Base-by-base conservation (phyloP, 1,140 invertebrate genomes). In the Lysiphlebus fabarum region DNA sequence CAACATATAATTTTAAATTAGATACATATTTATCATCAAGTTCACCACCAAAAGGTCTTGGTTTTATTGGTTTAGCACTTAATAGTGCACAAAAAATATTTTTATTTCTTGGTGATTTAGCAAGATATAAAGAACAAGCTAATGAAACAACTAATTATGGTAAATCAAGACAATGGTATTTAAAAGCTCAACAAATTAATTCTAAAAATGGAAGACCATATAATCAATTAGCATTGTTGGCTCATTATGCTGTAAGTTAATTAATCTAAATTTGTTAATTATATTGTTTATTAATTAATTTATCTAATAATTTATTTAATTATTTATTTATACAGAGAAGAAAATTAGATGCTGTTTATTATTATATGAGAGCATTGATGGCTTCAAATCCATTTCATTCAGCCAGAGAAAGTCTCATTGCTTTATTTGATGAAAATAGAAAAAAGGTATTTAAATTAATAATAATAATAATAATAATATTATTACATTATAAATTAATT, bases 311-410 rank as follows among this genome's bases (percentile, higher is more conserved):
- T 63, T 53, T 57, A 45, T 33, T 59, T 59, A n/a, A n/a, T n/a
- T n/a, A n/a, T 62, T 45, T 60, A 53, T 81, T n/a, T n/a, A n/a
- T 85, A 59, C 78, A 96, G 92, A 89, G 89, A 79, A 84, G 93
- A 70, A 94, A 94, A 82, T 82, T 98, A 55, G 95, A 98, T 79
- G 93, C 95, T n/a, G 92, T 97, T 10, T 98, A 97, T 79, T 96
- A 92, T 77, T 96, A 96, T 72, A 95, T 96, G 88, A 83, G 95
- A 68, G 95, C 94, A 78, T 81, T 97, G 54, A 91, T 95, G 84
- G 90, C 93, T 40, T 94, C 92, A 14, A 96, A 95, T 84, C 92
- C 94, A 8, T 91, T 96, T 70, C 84, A 89, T 58, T 93, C 92
- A 9, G 93, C 94, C 9, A 86, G 88, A 64, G 93, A 97, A 81